Base-by-base conservation (phyloP, 2,113 vertebrate species). In the Asarcornis scutulata region DNA sequence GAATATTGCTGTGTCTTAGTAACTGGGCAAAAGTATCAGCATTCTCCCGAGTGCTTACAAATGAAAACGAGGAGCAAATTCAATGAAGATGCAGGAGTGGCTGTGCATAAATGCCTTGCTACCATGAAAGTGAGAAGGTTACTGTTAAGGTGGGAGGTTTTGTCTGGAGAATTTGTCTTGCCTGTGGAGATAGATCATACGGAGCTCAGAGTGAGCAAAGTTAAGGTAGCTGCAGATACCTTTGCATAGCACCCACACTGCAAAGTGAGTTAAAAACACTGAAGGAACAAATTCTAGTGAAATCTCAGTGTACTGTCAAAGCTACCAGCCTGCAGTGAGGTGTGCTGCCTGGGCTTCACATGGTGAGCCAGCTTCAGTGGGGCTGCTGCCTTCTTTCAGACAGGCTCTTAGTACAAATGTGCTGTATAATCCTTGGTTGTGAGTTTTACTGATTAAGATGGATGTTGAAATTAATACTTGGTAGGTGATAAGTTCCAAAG, bases 121-220 rank as follows among this genome's bases (percentile, higher is more conserved):
- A 2, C 5, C 1, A 1, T 20, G 56, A 14, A 60, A 42, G 48
- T 68, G 62, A 60, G 13, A 25, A 87, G 25, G 29, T 31, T 34
- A 10, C 40, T 64, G 32, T 42, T 68, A 26, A 34, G 26, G 38
- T 40, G 38, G 38, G 59, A 86, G n/a, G 72, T 55, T 95, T 48
- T 93, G 60, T 29, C 27, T 83, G 68, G 60, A 86, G 84, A 95
- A 95, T 93, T 81, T 48, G 95, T 86, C 60, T 67, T 82, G 38
- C 85, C 2, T 5, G 91, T 86, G 60, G 46, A 86, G 80, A 26
- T 63, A 56, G 34, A 36, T 46, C 17, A 2, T 63, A 53, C 87
- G 60, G 31, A 78, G 40, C 31, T 80, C 27, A 67, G 48, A 87
- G 63, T 13, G 36, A 77, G 84, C 1, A 25, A 94, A 94, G 68